phyloP scores from a whole-genome alignment of 2,797 vertebrate species.

The Rhinichthys osculus region DNA sequence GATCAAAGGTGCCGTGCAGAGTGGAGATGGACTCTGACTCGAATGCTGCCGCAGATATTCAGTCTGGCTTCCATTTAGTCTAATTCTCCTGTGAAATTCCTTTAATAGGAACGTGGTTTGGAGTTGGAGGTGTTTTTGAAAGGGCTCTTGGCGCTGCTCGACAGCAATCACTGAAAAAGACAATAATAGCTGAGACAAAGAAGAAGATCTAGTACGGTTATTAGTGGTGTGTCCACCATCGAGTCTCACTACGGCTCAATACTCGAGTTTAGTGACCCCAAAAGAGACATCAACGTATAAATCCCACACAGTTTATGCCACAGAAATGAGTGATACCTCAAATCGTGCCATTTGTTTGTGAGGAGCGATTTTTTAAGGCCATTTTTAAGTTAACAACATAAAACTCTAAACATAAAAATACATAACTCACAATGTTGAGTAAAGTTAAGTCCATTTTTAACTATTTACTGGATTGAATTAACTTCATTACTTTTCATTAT shows the following conservation, averaged over 20 bases:
- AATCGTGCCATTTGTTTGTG: not conserved
- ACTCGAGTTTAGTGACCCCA: not conserved
- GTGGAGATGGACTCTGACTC: conserved; percentile 47
- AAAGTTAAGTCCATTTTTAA: not conserved
- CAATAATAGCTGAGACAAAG: conserved; percentile 11
- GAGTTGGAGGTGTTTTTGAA: conserved; percentile 34
- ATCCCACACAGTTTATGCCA: not conserved
- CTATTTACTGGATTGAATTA: not conserved
- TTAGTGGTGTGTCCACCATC: not conserved
- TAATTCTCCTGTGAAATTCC: conserved; percentile 38
- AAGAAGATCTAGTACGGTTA: not conserved
- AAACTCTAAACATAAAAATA: not conserved
- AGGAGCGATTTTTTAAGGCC: not conserved
- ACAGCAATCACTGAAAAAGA: not conserved
- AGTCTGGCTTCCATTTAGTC: conserved; percentile 56
- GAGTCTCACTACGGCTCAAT: not conserved
- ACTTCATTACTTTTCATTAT: not conserved
- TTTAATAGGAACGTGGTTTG: conserved; percentile 41
- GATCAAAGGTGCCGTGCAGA: conserved; percentile 46
- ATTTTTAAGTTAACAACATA: not conserved
- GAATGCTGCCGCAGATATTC: conserved; percentile 49
- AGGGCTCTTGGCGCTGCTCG: not conserved
- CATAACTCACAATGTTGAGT: not conserved
- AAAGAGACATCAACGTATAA: not conserved
- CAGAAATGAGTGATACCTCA: not conserved